phyloP scores from a whole-genome alignment of 2,797 vertebrate genomes.

The Aythya fuligula region DNA sequence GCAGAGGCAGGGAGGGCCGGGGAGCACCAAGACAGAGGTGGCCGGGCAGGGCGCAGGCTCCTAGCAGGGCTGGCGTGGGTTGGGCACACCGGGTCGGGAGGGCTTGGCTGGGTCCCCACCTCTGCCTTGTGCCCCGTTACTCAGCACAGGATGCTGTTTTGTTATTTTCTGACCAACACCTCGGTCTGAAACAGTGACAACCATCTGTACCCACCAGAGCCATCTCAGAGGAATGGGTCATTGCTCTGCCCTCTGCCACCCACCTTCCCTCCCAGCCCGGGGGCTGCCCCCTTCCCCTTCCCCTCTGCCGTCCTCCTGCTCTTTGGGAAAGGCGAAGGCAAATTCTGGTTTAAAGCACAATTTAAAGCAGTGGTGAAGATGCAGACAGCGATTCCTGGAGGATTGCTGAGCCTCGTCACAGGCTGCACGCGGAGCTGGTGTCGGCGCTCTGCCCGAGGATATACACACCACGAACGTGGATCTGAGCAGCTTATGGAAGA shows the following conservation, averaged over 20 bases:
- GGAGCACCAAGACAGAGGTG: neutral
- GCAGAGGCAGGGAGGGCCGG: neutral
- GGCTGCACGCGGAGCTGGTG: neutral
- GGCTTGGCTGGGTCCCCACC: neutral
- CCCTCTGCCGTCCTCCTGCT: too few species aligned
- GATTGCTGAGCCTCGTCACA: neutral
- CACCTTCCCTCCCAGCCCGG: neutral
- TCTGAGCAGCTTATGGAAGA: slow-evolving; percentile 27
- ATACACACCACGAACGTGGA: neutral
- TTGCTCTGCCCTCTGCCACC: neutral
- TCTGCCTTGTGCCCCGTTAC: neutral
- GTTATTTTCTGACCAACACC: neutral
- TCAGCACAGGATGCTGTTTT: neutral
- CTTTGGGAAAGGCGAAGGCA: neutral
- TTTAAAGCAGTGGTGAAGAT: slow-evolving; percentile 10
- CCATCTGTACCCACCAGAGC: neutral
- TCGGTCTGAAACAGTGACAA: neutral
- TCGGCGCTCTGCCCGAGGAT: slow-evolving; percentile 18
- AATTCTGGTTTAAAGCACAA: neutral
- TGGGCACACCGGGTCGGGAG: too few species aligned
- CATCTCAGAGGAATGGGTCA: neutral
- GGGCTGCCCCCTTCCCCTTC: neutral
- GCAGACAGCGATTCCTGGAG: neutral
- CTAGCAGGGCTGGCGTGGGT: too few species aligned
- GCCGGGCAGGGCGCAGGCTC: too few species aligned